Base-by-base conservation (phyloP, 2,113 vertebrate genomes). In the Pachycephala philippinensis region DNA sequence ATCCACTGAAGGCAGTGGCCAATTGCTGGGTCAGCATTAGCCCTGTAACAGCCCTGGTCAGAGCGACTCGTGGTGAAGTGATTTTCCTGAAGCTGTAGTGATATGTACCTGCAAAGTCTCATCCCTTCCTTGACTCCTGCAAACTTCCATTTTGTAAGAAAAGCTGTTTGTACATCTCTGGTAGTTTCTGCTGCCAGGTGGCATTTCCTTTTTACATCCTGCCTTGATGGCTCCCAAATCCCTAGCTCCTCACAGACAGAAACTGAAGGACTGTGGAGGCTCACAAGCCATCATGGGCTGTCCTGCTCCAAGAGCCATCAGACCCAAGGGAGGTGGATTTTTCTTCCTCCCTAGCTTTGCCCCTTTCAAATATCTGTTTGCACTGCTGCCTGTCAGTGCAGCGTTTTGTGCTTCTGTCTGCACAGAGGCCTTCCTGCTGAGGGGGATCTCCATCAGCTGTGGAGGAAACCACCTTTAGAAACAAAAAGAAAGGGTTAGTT, bases 11-110 rank as follows among this genome's bases (percentile, higher is more conserved):
- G 35, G 17, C 37, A 42, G 27, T 24, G 39, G 15, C 45, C 70
- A 68, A 5, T 27, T 33, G 5, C 12, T 82, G 39, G 30, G 65
- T 33, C 30, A 79, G 10, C 24, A 1, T 14, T 35, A 56, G 19
- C 57, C 31, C 13, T 35, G 10, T 33, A 71, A 42, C 33, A 79
- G 18, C 28, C 18, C 57, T 90, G 45, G 42, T 60, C 53, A 75
- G 18, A 76, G n/a, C 2, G 17, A 63, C 9, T 16, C 3, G 1
- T 4, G 10, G 35, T 45, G 60, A 71, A 35, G 45, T 47, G 0
- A 33, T 47, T 71, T 90, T 30, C 33, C 47, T 65, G 49, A 42
- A 87, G 50, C n/a, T 71, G 4, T 10, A 85, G 49, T 2, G 8
- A 44, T 21, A 11, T 13, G 11, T 37, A 20, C 8, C 44, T 79